Base-by-base conservation (phyloP, 2,888 invertebrate genomes). In the Eristalis arbustorum region DNA sequence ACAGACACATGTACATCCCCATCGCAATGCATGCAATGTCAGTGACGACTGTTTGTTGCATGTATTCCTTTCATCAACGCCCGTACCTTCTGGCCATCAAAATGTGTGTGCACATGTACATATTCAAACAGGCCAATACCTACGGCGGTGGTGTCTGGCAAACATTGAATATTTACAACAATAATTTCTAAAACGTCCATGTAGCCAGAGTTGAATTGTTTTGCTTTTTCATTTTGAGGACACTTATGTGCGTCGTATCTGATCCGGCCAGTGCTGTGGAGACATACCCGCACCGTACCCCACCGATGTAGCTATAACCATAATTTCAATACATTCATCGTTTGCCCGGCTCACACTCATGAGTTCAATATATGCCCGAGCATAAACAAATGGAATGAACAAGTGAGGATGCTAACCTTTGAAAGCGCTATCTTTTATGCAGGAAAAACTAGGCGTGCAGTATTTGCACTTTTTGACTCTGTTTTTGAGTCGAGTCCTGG, bases 151-250 rank as follows among this genome's bases (percentile, higher is more conserved):
- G 66, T 34, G 79, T 63, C 74, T 71, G 74, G 71, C 81, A 72
- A 68, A 81, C 64, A 82, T 85, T 82, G 76, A 69, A 81, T 85
- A 77, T 69, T 85, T 81, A 64, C 68, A 81, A 82, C 77, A 82
- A 82, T 82, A 64, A 82, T 74, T 82, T 56, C 77, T 82, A 71
- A 85, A 85, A 57, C 66, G 68, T 74, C 73, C 59, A 42, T 77
- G 68, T 73, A 67, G 68, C 73, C 72, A 68, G 80, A 82, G 77
- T 82, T 73, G 73, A 82, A 85, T 85, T 85, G 84, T 82, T 80
- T 81, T 81, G 81, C 73, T 77, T 85, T 81, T 84, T 84, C 84
- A 80, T 63, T 80, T 84, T 57, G 71, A 80, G 80, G 49, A 84
- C 57, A 64, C 62, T 79, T 18, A 57, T 28, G 68, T 72, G 62